These are phyloP conservation scores for Oncopodura yosiiana DNA, from an alignment of 1,140 invertebrate species.

Conservation along the genomic window DNA sequence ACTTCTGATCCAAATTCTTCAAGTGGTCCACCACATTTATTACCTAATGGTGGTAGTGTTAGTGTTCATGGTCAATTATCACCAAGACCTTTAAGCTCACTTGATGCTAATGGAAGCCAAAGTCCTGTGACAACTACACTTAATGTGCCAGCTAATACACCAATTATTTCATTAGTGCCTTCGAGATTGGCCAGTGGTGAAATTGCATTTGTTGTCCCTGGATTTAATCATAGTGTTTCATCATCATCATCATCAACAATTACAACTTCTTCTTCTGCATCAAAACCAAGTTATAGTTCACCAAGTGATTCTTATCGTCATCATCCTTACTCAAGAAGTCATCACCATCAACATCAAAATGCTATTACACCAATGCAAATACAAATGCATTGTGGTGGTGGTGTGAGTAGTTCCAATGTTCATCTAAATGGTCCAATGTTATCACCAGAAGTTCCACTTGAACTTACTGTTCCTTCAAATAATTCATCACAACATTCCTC, in stretches of 20 bases:
- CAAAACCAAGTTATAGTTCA: conserved; percentile 31
- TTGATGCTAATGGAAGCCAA: background rate
- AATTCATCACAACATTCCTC: conserved; percentile 6
- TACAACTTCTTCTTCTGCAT: conserved; percentile 8
- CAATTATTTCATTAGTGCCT: conserved; percentile 43
- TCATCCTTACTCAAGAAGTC: too few relatives aligned
- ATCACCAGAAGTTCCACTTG: conserved; percentile 27
- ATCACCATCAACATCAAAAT: too few relatives aligned
- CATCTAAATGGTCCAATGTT: conserved; percentile 24
- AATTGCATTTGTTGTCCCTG: conserved; percentile 50
- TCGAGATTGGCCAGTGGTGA: conserved; percentile 52
- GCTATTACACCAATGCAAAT: conserved; percentile 12
- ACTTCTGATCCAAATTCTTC: too few relatives aligned
- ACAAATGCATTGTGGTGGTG: conserved; percentile 10
- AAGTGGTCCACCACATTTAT: too few relatives aligned
- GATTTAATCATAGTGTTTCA: too few relatives aligned
- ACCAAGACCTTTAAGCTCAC: background rate
- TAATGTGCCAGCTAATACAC: conserved; percentile 9
- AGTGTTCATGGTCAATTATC: background rate
- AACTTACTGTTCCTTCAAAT: conserved; percentile 25
- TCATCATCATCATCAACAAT: conserved; percentile 5
- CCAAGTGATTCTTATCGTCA: conserved; percentile 40
- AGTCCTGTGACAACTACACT: conserved; percentile 9
- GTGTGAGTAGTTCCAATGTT: too few relatives aligned
- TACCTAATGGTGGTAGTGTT: too few relatives aligned